phyloP scores from a whole-genome alignment of 2,888 invertebrate species.

The Bimastos eiseni region DNA sequence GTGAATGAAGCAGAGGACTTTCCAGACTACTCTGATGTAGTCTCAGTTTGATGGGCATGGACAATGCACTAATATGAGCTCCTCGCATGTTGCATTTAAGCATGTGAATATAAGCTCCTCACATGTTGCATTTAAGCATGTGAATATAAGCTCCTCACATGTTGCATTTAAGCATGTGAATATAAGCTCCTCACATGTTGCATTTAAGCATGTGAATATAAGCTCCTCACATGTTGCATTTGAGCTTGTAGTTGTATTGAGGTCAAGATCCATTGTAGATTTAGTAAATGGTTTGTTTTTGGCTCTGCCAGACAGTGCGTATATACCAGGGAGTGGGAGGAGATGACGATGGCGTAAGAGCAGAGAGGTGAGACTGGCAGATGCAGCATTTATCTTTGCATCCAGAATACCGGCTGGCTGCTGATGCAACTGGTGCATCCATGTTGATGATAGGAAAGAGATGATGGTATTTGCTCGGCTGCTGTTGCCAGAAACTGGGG shows the following conservation, averaged over 20 bases:
- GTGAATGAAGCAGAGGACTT: background rate
- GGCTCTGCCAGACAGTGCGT: background rate
- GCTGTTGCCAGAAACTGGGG: background rate
- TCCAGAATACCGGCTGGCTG: background rate
- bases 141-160: background rate
- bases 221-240: too few relatives aligned
- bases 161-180: too few relatives aligned
- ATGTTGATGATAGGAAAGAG: constrained; percentile 13
- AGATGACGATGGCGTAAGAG: background rate
- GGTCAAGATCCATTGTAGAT: background rate
- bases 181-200: too few relatives aligned
- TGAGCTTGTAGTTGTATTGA: background rate
- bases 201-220: too few relatives aligned
- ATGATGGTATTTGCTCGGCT: background rate
- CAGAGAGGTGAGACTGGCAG: background rate
- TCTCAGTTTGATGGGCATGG: too few relatives aligned
- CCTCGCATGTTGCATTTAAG: background rate
- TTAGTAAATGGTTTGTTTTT: background rate
- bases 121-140: too few relatives aligned
- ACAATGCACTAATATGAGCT: too few relatives aligned
- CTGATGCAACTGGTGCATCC: background rate
- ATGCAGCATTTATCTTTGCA: constrained; percentile 6
- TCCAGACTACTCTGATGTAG: background rate
- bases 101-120: too few relatives aligned
- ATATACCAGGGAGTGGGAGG: background rate